phyloP scores from a whole-genome alignment of 1,140 invertebrate species.

The Oscheius sp. region DNA sequence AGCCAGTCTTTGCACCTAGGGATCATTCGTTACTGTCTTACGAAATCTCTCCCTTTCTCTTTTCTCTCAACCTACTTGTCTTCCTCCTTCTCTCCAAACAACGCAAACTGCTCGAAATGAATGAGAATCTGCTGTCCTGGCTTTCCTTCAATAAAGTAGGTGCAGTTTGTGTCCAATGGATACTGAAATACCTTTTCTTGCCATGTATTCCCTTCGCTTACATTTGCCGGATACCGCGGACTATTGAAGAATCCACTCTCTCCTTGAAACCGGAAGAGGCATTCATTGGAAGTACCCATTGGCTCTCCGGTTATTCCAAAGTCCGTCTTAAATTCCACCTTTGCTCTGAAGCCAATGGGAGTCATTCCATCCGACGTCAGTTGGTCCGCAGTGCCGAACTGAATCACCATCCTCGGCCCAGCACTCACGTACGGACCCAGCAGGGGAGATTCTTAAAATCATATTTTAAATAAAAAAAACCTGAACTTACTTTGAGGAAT shows the following conservation, averaged over 20 bases:
- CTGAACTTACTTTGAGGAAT: slow-evolving; percentile 29
- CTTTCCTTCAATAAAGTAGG: slow-evolving; percentile 50
- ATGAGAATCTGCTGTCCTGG: slow-evolving; percentile 52
- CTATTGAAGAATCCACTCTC: slow-evolving; percentile 54
- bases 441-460: slow-evolving; percentile 23
- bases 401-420: slow-evolving; percentile 57
- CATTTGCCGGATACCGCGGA: slow-evolving; percentile 58
- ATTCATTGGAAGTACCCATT: slow-evolving; percentile 55
- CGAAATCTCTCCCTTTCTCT: too few relatives aligned
- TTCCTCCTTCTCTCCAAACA: slow-evolving; percentile 48
- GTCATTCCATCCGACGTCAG: slow-evolving; percentile 20
- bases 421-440: slow-evolving; percentile 43
- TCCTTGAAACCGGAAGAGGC: slow-evolving; percentile 50
- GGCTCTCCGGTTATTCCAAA: slow-evolving; percentile 57
- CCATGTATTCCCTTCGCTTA: slow-evolving; percentile 11
- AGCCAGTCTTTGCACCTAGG: slow-evolving; percentile 55
- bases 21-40: not conserved
- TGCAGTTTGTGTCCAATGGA: slow-evolving; percentile 56
- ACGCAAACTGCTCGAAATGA: slow-evolving; percentile 60
- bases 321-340: slow-evolving; percentile 58
- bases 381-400: slow-evolving; percentile 48
- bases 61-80: slow-evolving; percentile 26
- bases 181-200: slow-evolving; percentile 41
- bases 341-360: slow-evolving; percentile 50
- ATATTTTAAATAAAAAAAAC: slow-evolving; percentile 19